Evolutionary conservation across 2,113 vertebrate genomes (phyloP).

Genomic region (Thamnaconus septentrionalis): DNA sequence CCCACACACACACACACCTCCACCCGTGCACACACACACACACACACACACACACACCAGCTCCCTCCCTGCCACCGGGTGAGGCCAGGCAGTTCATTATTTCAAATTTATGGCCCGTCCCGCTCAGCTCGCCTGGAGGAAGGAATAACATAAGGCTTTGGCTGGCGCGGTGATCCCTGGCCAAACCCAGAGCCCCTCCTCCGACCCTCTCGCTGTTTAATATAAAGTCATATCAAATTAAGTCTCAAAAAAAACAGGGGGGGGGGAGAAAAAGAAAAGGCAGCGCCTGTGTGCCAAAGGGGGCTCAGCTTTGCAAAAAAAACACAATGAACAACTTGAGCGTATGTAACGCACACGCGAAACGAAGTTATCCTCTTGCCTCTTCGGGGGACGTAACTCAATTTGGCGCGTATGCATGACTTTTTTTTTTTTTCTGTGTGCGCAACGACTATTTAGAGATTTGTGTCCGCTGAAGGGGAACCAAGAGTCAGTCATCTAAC

Average conservation of each 20-base stretch:
- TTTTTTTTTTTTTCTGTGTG: conserved; percentile 3
- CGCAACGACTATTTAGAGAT: neutral
- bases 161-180: conserved; percentile 52
- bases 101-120: conserved; percentile 75
- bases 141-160: conserved; percentile 64
- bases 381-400: conserved; percentile 31
- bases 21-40: conserved; percentile 27
- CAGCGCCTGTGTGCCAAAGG: too few species aligned
- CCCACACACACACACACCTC: conserved; percentile 25
- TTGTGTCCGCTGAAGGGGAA: neutral
- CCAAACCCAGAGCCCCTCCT: conserved; percentile 51
- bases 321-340: too few species aligned
- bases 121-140: conserved; percentile 60
- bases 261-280: conserved; percentile 32
- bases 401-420: conserved; percentile 4
- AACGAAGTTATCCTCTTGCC: conserved; percentile 25
- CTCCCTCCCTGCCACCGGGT: conserved; percentile 47
- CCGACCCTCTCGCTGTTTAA: conserved; percentile 51
- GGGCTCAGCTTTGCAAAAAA: too few species aligned
- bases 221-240: conserved; percentile 72
- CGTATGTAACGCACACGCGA: conserved; percentile 41
- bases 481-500: conserved; percentile 19
- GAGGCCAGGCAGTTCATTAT: conserved; percentile 69
- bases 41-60: conserved; percentile 18
- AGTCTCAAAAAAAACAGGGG: conserved; percentile 57